Evolutionary conservation across 2,888 invertebrate genomes (phyloP).

Genomic region (Melanargia galathea): DNA sequence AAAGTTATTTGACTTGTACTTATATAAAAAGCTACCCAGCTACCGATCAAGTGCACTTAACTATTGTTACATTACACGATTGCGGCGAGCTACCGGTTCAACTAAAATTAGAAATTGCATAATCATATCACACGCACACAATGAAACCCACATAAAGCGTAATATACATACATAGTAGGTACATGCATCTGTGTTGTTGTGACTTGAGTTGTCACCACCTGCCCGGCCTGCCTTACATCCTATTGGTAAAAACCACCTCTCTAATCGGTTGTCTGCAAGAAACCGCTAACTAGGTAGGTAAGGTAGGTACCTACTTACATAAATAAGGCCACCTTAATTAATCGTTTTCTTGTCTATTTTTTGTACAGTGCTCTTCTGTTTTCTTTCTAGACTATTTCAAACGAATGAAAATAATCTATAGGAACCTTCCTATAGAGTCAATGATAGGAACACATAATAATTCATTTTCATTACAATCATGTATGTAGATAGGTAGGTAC

Average conservation of each 20-base stretch:
- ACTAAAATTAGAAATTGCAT: constrained; percentile 21
- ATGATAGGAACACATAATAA: no score
- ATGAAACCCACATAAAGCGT: not conserved
- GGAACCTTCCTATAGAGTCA: no score
- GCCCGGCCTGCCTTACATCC: constrained; percentile 3
- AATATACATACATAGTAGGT: not conserved
- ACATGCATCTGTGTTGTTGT: not conserved
- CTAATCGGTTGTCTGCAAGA: constrained; percentile 6
- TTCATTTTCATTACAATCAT: no score
- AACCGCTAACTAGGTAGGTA: not conserved
- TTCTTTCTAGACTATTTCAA: no score
- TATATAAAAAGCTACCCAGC: constrained; percentile 6
- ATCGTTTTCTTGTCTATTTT: constrained; percentile 5
- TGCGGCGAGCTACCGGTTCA: not conserved
- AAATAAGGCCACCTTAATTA: constrained; percentile 2
- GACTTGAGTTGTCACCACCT: constrained; percentile 3
- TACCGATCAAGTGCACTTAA: constrained; percentile 10
- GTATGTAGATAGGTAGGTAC: no score
- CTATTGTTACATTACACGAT: not conserved
- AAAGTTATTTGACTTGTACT: constrained; percentile 15
- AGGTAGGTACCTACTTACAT: no score
- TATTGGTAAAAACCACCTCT: not conserved
- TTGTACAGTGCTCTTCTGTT: not conserved
- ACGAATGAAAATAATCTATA: no score
- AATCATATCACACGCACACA: constrained; percentile 7